A percentile compares a stretch with the other conserved stretches of the same genome.
Evolutionary conservation across 30 jellyfish, hydroid and myxozoan species (phyloP).

Genomic region (Hydractinia symbiolongicarpus): DNA sequence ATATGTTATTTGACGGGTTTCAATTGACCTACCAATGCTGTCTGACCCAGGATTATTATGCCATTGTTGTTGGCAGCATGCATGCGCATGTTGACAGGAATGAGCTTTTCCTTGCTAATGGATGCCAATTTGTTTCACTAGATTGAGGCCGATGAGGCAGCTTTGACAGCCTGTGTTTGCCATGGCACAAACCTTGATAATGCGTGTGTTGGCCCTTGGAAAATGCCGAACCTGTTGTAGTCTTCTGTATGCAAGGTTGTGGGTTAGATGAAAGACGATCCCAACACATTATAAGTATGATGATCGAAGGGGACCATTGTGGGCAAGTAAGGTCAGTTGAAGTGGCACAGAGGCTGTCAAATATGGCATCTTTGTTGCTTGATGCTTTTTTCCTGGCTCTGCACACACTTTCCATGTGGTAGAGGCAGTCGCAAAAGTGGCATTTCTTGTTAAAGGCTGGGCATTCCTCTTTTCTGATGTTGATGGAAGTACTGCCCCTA

Average conservation of each 20-base stretch:
- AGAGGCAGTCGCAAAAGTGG: neutral
- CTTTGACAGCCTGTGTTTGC: constrained; percentile 29
- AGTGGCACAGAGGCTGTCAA: constrained; percentile 1
- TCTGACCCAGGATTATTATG: neutral
- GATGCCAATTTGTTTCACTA: constrained; percentile 11
- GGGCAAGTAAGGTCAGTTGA: neutral
- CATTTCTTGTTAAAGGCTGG: constrained; percentile 9
- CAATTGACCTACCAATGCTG: neutral
- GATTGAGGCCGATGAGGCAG: constrained; percentile 16
- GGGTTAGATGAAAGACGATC: neutral
- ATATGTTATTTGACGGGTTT: neutral
- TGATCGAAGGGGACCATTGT: neutral
- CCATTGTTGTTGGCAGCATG: constrained; percentile 7
- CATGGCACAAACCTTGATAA: constrained; percentile 7
- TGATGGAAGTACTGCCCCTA: neutral
- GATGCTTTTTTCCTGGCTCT: neutral
- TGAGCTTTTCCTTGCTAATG: neutral
- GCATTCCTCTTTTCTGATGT: neutral
- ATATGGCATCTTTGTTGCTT: neutral
- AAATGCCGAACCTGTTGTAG: neutral
- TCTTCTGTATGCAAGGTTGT: neutral
- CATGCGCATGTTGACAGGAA: constrained; percentile 7
- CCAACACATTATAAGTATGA: neutral
- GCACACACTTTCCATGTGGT: neutral
- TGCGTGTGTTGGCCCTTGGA: neutral